Evolutionary conservation across 2,888 invertebrate genomes (phyloP), one percentile per base, ranked within the genome.

Genomic region (Trachelus iudaicus): DNA sequence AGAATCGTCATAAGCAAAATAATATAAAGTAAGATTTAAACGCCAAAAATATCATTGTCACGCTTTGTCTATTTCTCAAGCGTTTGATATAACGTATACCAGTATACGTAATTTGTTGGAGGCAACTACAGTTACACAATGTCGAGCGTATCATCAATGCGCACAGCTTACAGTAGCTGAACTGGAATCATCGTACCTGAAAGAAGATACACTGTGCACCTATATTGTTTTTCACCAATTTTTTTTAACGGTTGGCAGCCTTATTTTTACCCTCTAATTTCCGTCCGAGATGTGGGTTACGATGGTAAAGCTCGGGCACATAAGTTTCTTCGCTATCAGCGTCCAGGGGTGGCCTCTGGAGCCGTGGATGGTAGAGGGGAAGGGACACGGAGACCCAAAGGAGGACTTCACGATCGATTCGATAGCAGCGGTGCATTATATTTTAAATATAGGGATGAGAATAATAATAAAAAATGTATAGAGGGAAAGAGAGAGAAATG

Each of bases 241-340:
- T 56, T 56, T 40, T 56, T 56, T 2, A 56, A 56, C 2, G 23
- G 23, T 23, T 56, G 23, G 31, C 33, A 31, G 13, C 71, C 12
- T 31, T 71, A 77, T 77, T 81, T 81, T 79, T 34, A 35, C 77
- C 33, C 68, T 73, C 77, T 79, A 79, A 79, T 81, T 81, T 77
- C 79, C 81, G 78, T 69, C 56, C 15, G 34, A 81, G 79, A 81
- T 81, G 80, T 81, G 77, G 81, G 81, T 81, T 77, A 77, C 75
- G 77, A 81, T 81, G 81, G 68, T 75, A 77, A 76, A 79, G 76
- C 80, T 74, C 80, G 23, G 56, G 73, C 77, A 73, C 80, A 80
- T 80, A 80, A 80, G 80, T 80, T 79, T 80, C 77, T 34, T 69
- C 31, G 75, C 30, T 80, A 80, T 80, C 80, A 77, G 77, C 68